Percentiles rank a stretch among this genome's conserved stretches.
These are phyloP conservation scores for Cynaeus angustus DNA, from an alignment of 2,888 invertebrate genomes.

Conservation along the genomic window DNA sequence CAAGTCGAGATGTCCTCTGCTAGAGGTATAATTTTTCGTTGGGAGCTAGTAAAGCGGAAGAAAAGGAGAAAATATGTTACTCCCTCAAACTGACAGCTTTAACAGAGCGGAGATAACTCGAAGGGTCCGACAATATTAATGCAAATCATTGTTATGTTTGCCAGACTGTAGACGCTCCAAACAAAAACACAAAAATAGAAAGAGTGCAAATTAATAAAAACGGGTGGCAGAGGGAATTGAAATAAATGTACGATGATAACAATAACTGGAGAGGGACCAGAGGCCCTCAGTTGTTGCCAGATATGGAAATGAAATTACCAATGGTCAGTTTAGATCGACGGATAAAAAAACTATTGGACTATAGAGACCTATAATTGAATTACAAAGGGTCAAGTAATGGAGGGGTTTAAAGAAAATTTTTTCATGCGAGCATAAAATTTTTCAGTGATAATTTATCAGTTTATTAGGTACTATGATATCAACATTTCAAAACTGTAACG, in stretches of 20 bases:
- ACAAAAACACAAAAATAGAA: slow-evolving; percentile 34
- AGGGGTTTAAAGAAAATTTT: too few relatives aligned
- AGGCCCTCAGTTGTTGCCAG: slow-evolving; percentile 49
- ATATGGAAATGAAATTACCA: slow-evolving; percentile 61
- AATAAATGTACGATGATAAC: slow-evolving; percentile 33
- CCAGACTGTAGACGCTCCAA: slow-evolving; percentile 15
- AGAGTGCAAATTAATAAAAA: slow-evolving; percentile 46
- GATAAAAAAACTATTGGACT: slow-evolving; percentile 63
- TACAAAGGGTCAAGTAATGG: background rate
- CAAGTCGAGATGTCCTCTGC: slow-evolving; percentile 50
- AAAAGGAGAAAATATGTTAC: slow-evolving; percentile 69
- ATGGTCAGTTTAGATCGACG: slow-evolving; percentile 60
- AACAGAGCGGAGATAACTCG: slow-evolving; percentile 56
- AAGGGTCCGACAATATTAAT: slow-evolving; percentile 54
- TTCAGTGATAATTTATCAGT: too few relatives aligned
- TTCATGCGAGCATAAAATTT: too few relatives aligned
- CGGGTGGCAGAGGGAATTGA: slow-evolving; percentile 21
- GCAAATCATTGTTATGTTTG: slow-evolving; percentile 56
- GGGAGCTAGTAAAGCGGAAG: slow-evolving; percentile 68
- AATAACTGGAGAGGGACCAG: slow-evolving; percentile 35
- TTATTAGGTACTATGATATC: too few relatives aligned
- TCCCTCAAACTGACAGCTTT: slow-evolving; percentile 64
- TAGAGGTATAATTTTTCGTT: slow-evolving; percentile 57
- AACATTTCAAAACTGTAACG: too few relatives aligned
- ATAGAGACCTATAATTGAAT: slow-evolving; percentile 54